Evolutionary conservation across 2,797 vertebrate species (phyloP).

Genomic region (Arnoldichthys spilopterus): DNA sequence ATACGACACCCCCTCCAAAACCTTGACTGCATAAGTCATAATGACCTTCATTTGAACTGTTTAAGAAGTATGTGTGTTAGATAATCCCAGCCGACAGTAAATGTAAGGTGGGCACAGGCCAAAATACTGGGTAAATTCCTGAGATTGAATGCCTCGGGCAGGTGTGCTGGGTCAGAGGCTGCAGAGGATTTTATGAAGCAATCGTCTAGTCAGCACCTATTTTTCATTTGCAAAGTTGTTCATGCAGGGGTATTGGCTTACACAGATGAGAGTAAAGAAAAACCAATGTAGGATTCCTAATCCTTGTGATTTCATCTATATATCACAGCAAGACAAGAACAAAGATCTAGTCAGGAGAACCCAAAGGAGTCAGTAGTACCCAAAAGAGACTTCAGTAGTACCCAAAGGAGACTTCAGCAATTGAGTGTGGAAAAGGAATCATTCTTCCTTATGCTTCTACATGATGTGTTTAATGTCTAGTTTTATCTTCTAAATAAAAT

Average conservation of each 20-base stretch:
- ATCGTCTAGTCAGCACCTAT: conserved; percentile 54
- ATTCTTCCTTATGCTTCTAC: conserved; percentile 12
- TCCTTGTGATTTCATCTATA: conserved; percentile 62
- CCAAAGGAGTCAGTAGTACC: too few species aligned
- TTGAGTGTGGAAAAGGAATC: neutral
- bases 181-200: conserved; percentile 51
- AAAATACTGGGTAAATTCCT: conserved; percentile 26
- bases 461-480: neutral
- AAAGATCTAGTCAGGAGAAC: too few species aligned
- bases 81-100: neutral
- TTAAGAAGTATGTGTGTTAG: conserved; percentile 26
- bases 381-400: neutral
- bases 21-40: neutral
- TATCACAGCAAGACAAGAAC: conserved; percentile 49
- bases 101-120: conserved; percentile 22
- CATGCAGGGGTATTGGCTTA: conserved; percentile 30
- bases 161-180: conserved; percentile 51
- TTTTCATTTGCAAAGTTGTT: conserved; percentile 58
- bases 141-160: conserved; percentile 34
- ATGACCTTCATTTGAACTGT: conserved; percentile 30
- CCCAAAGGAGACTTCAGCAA: neutral
- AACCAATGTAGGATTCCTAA: conserved; percentile 49
- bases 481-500: conserved; percentile 19
- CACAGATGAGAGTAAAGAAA: conserved; percentile 46
- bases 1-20: conserved; percentile 5